Evolutionary conservation across 2,113 vertebrate genomes (phyloP).

Genomic region (Axis porcinus): DNA sequence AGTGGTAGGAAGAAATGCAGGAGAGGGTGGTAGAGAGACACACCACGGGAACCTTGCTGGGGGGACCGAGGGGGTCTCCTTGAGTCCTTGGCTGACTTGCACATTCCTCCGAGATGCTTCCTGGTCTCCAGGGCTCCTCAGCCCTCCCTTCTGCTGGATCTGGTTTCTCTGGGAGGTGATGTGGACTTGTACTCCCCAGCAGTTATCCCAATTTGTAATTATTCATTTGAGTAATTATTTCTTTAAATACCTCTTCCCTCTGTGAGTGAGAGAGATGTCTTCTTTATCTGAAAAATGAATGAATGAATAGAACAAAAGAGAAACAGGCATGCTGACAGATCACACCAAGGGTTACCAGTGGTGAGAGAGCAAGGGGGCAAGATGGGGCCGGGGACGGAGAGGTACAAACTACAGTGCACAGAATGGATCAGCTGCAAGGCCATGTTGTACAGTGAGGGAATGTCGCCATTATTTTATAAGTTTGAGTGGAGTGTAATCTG

Average conservation of each 20-base stretch:
- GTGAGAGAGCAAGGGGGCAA: neutral
- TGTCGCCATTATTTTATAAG: neutral
- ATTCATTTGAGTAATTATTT: neutral
- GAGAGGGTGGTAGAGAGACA: neutral
- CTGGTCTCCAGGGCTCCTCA: accelerated
- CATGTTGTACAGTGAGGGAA: no score
- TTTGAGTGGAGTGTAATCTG: neutral
- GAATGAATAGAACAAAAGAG: neutral
- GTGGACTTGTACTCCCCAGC: neutral
- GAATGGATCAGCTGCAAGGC: neutral
- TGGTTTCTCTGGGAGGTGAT: neutral
- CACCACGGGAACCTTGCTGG: accelerated
- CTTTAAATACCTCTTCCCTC: neutral
- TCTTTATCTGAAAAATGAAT: neutral
- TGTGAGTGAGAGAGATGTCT: neutral
- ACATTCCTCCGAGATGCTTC: no score
- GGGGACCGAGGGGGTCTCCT: neutral
- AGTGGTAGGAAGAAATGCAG: neutral
- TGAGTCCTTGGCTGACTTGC: no score
- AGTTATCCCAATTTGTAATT: neutral
- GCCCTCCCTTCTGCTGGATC: neutral
- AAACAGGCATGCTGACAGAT: neutral
- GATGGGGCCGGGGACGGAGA: no score
- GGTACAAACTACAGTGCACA: no score
- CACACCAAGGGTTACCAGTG: neutral